Base-by-base conservation (phyloP, 1,140 invertebrate species). In the Lepidurus arcticus region DNA sequence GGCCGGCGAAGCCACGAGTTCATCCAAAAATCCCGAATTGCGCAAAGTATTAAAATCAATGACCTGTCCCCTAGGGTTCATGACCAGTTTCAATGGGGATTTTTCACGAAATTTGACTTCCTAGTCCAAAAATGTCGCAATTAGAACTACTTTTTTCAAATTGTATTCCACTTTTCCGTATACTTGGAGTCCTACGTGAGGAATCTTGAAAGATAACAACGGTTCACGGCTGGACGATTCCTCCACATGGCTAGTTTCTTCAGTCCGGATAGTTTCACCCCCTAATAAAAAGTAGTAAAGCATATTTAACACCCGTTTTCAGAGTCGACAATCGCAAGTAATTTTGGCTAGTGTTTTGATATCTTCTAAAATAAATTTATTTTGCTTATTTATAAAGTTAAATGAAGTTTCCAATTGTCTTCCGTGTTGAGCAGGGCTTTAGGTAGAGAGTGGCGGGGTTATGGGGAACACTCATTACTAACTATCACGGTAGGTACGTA, bases 31-130 rank as follows among this genome's bases (percentile, higher is more conserved):
- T 10, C 89, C 89, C 82, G 89, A 87, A 78, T 86, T 85, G 79
- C 87, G 86, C 6, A 91, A 83, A 43, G 86, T 87, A 73, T 87
- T 86, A 79, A 90, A 86, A 82, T 93, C 92, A 81, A 92, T 87
- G 1, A 93, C 87, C 84, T 92, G 90, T 11, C 92, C 91, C 81
- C 88, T 86, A 34, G 92, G 92, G 85, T 93, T 92, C 90, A 93
- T 93, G 82, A 94, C 88, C 78, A 93, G 87, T 84, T 92, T 92
- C 73, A 94, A 83, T 47, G 90, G 87, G 16, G 91, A 86, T 85
- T 92, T 92, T 16, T 88, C 87, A 21, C 78, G 42, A 74, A 78
- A 78, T 44, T 78, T 65, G 13, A 78, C 73, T 74, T 78, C 78
- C 78, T 78, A 26, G 5, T 7, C 11, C 43, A 44, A 78, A 11